phyloP scores from a whole-genome alignment of 2,113 vertebrate species.

The Synchiropus splendidus region DNA sequence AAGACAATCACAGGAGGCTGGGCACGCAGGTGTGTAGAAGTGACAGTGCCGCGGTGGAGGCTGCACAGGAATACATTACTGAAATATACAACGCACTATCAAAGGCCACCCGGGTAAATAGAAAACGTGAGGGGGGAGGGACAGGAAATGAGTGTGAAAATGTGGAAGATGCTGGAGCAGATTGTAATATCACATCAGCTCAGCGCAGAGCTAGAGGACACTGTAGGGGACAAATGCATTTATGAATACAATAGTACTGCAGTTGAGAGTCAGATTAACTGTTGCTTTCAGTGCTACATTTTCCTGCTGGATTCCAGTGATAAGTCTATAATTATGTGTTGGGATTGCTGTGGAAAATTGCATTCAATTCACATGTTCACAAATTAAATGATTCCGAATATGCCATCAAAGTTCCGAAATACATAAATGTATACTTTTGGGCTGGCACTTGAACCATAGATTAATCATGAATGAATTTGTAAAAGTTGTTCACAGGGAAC shows the following conservation, averaged over 20 bases:
- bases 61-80: slow-evolving; percentile 37
- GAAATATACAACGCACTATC: slow-evolving; percentile 37
- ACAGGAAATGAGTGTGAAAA: slow-evolving; percentile 8
- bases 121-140: background rate
- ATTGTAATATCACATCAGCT: slow-evolving; percentile 18
- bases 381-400: too few relatives aligned
- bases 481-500: too few relatives aligned
- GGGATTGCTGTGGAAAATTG: too few relatives aligned
- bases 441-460: too few relatives aligned
- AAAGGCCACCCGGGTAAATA: slow-evolving; percentile 28
- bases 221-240: slow-evolving; percentile 15
- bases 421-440: too few relatives aligned
- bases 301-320: too few relatives aligned
- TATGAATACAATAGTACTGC: slow-evolving; percentile 3
- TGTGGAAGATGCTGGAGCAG: slow-evolving; percentile 6
- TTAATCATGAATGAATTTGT: too few relatives aligned
- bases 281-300: too few relatives aligned
- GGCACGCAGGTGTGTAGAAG: slow-evolving; percentile 11
- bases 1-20: slow-evolving; percentile 40
- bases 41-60: slow-evolving; percentile 17
- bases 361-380: too few relatives aligned
- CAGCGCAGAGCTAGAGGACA: background rate
- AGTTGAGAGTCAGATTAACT: too few relatives aligned
- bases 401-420: too few relatives aligned
- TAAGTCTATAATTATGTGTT: too few relatives aligned